phyloP scores from a whole-genome alignment of 2,113 vertebrate genomes.

The Menura novaehollandiae region DNA sequence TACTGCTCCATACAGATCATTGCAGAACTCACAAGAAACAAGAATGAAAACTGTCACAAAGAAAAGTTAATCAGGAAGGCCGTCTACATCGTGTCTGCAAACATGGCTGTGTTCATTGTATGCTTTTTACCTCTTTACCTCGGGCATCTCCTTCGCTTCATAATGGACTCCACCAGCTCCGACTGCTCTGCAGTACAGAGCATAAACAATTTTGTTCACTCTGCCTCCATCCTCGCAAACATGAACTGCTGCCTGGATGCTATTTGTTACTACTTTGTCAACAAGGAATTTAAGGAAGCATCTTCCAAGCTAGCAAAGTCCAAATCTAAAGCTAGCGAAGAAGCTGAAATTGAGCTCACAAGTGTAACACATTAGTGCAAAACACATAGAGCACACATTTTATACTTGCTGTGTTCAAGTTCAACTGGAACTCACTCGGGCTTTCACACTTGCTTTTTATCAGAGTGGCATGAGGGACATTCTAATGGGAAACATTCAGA shows the following conservation, averaged over 20 bases:
- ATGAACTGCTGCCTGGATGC: conserved; percentile 68
- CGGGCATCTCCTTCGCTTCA: conserved; percentile 19
- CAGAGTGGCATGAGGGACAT: not conserved
- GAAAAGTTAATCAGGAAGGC: conserved; percentile 20
- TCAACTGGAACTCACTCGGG: not conserved
- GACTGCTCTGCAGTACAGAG: not conserved
- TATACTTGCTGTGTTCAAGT: not conserved
- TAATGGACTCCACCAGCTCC: not conserved
- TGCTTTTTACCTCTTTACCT: conserved; percentile 66
- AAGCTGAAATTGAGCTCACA: not conserved
- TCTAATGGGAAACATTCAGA: not conserved
- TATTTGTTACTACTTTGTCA: conserved; percentile 68
- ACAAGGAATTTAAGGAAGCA: conserved; percentile 50
- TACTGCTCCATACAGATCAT: conserved; percentile 58
- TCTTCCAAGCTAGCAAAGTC: not conserved
- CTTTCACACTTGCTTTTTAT: not conserved
- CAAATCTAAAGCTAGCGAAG: not conserved
- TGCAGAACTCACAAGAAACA: conserved; percentile 14
- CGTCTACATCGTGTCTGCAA: conserved; percentile 46
- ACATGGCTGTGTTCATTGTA: conserved; percentile 53
- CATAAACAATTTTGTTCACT: conserved; percentile 21
- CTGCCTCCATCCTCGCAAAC: conserved; percentile 6
- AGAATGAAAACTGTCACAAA: not conserved
- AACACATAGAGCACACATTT: not conserved
- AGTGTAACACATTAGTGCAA: fast-evolving